Base-by-base conservation (phyloP, 30 jellyfish, hydroid and myxozoan species). In the Catostylus mosaicus region DNA sequence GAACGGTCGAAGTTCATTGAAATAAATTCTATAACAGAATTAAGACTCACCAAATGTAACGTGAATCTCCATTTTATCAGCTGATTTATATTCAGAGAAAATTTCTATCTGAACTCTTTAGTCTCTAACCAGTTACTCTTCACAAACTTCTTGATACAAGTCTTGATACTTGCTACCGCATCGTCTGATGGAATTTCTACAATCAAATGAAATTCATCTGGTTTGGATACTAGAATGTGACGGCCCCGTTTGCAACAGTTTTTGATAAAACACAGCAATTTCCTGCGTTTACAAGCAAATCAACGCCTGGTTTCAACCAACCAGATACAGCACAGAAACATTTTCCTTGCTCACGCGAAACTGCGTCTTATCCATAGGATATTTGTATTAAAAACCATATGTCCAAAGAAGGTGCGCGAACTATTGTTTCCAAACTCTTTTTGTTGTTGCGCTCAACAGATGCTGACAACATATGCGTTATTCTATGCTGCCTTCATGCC, bases 381-480 rank as follows among this genome's bases (percentile, higher is more conserved):
- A 77, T 77, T 57, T 61, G 88, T 37, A 61, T 37, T 67, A 72
- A 77, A 77, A 77, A 57, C 69, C 78, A 77, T 77, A 62, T 77
- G 76, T 36, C 88, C 10, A 36, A 23, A 7, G 45, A 46, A 37
- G 77, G 76, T 77, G 88, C 70, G 88, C 76, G 54, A 34, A 30
- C 88, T 77, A 77, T 77, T 77, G 88, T 77, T 77, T 61, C 88
- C 88, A 77, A 62, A 12, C 88, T 77, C 88, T 59, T 59, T 77
- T 77, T 77, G 88, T 77, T 59, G 88, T 59, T 29, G 79, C 61
- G 78, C 29, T 77, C 88, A 77, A 78, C 88, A 77, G 88, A 77
- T 77, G 88, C 78, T 29, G 20, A 30, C 34, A 75, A 32, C 86
- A 75, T 75, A 52, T 75, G 86, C 65, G 51, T 54, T 46, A 30